phyloP scores from a whole-genome alignment of 2,888 invertebrate genomes.

The Oscheius sp. region DNA sequence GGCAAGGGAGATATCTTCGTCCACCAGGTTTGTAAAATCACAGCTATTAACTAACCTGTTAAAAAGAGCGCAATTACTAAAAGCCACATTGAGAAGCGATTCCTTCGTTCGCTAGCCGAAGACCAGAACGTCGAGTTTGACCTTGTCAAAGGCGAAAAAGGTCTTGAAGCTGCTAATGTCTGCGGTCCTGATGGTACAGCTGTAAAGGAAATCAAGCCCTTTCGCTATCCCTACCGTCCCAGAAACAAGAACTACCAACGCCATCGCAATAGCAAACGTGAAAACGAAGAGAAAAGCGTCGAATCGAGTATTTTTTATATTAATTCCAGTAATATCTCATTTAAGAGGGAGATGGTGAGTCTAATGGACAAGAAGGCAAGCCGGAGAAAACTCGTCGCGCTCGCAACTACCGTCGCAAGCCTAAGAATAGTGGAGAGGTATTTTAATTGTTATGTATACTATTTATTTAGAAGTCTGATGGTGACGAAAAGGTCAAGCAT shows the following conservation, averaged over 20 bases:
- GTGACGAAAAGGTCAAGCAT: not conserved
- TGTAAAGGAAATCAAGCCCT: conserved; percentile 78
- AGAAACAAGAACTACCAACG: too few species aligned
- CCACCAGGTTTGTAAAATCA: not conserved
- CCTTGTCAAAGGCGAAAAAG: conserved; percentile 82
- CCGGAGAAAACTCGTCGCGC: not conserved
- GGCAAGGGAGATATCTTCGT: conserved; percentile 3
- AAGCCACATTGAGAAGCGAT: not conserved
- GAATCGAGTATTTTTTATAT: not conserved
- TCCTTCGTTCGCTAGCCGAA: conserved; percentile 77
- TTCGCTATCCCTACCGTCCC: not conserved
- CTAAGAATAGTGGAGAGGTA: not conserved
- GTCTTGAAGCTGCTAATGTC: conserved; percentile 88
- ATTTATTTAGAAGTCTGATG: not conserved
- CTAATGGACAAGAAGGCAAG: not conserved
- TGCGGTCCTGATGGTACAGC: conserved; percentile 93
- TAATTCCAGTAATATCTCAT: not conserved
- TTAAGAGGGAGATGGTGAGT: not conserved
- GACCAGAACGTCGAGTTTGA: conserved; percentile 56
- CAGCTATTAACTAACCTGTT: not conserved
- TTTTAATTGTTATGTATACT: not conserved
- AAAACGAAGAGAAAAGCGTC: not conserved
- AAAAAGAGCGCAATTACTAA: not conserved
- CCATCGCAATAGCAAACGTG: not conserved
- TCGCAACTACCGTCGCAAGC: not conserved